Evolutionary conservation across 2,797 vertebrate genomes (phyloP).

Genomic region (Sebastes nivosus): DNA sequence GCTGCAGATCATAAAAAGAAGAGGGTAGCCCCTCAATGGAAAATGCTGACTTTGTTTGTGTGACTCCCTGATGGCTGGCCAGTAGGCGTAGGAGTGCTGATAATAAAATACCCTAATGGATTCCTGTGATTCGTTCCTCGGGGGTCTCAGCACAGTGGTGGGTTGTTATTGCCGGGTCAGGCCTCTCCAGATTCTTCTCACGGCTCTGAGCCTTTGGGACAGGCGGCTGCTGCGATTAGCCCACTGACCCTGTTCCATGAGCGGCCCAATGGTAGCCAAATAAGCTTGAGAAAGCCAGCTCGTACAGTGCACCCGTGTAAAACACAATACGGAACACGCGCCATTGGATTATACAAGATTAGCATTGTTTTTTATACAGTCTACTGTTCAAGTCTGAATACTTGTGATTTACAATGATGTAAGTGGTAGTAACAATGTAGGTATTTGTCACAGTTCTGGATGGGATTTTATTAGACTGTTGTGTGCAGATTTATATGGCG

Average conservation of each 20-base stretch:
- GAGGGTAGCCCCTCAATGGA: slow-evolving; percentile 63
- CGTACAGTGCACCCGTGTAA: slow-evolving; percentile 12
- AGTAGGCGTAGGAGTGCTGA: slow-evolving; percentile 50
- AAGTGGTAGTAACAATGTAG: not conserved
- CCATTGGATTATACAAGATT: slow-evolving; percentile 54
- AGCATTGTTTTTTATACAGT: slow-evolving; percentile 10
- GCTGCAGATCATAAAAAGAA: slow-evolving; percentile 26
- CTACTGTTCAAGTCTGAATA: not conserved
- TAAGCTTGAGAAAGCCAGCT: slow-evolving; percentile 55
- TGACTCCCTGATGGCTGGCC: slow-evolving; percentile 40
- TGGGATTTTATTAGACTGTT: not conserved
- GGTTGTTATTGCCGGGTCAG: slow-evolving; percentile 62
- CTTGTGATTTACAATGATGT: not conserved
- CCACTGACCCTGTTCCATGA: slow-evolving; percentile 70
- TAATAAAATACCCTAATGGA: slow-evolving; percentile 22
- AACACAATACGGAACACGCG: slow-evolving; percentile 39
- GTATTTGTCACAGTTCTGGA: not conserved
- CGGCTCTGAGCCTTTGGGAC: slow-evolving; percentile 64
- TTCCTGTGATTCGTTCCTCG: slow-evolving; percentile 29
- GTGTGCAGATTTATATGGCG: accelerated
- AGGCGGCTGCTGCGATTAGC: slow-evolving; percentile 59
- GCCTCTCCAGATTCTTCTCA: slow-evolving; percentile 76
- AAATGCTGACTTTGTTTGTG: slow-evolving; percentile 73
- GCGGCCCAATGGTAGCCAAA: slow-evolving; percentile 46
- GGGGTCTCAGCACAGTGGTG: slow-evolving; percentile 29